Percentiles rank a stretch among this genome's conserved stretches.
Conservation (phyloP, 2,113 vertebrate species). For the Machaerirhynchus nigripectus region DNA sequence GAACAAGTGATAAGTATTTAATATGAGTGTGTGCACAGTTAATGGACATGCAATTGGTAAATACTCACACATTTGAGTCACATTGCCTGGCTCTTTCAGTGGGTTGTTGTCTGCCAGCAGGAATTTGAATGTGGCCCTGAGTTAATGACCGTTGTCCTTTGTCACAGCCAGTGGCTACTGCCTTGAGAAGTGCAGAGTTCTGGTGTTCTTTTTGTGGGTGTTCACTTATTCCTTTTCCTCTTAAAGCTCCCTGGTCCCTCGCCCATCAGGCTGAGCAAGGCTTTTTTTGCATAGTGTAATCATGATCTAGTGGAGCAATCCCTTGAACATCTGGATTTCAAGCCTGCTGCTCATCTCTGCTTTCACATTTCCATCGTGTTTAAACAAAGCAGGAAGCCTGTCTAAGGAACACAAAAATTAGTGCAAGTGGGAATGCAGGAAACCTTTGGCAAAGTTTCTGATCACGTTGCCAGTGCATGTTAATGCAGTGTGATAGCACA, state of each 20-base stretch:
- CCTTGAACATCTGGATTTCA: not conserved
- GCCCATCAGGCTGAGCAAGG: not conserved
- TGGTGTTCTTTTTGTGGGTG: fast-evolving
- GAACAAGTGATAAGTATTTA: not conserved
- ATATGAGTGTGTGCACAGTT: not conserved
- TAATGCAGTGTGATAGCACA: not conserved
- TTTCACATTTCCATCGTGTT: not conserved
- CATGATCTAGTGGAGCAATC: not conserved
- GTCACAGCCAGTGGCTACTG: not conserved
- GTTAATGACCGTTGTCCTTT: not conserved
- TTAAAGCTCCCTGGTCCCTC: not conserved
- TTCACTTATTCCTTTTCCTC: not conserved
- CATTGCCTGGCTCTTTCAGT: not conserved
- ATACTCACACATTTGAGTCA: not conserved
- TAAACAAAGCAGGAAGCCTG: not conserved
- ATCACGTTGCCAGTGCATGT: not conserved
- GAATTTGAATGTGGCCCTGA: not conserved
- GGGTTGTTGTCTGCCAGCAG: not conserved
- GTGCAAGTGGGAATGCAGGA: not conserved
- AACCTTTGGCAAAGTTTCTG: not conserved
- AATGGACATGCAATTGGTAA: not conserved
- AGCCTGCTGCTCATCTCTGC: not conserved
- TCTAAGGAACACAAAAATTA: not conserved
- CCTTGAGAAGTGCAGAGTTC: not conserved
- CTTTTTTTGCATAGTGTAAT: not conserved